Evolutionary conservation across 2,888 invertebrate species (phyloP).

Genomic region (Nemurella pictetii): DNA sequence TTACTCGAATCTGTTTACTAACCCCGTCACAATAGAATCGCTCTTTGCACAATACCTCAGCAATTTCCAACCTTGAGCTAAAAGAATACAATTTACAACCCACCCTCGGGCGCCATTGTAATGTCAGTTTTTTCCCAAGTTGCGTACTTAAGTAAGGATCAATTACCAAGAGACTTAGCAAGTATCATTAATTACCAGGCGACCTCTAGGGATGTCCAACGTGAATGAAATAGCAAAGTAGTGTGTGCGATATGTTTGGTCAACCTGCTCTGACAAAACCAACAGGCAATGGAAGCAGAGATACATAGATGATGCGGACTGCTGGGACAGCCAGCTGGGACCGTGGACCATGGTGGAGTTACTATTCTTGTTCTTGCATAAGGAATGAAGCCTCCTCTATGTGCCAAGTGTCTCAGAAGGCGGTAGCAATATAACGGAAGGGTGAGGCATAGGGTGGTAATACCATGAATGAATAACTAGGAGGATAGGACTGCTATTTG

Average conservation of each 20-base stretch:
- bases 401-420: neutral
- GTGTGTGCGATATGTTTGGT: neutral
- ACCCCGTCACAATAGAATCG: neutral
- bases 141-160: neutral
- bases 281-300: neutral
- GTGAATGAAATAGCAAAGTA: neutral
- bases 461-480: neutral
- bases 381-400: neutral
- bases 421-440: neutral
- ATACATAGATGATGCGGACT: neutral
- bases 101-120: neutral
- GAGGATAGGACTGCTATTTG: neutral
- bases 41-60: neutral
- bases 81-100: neutral
- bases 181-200: neutral
- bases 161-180: neutral
- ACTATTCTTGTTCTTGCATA: neutral
- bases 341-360: neutral
- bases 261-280: neutral
- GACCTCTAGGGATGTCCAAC: neutral
- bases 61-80: neutral
- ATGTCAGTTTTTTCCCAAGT: neutral
- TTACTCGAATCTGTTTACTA: neutral
- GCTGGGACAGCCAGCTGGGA: neutral
- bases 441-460: neutral